Evolutionary conservation across 2,113 vertebrate species (phyloP), one percentile per base, ranked within the genome.

Genomic region (Sinocyclocheilus maitianheensis): DNA sequence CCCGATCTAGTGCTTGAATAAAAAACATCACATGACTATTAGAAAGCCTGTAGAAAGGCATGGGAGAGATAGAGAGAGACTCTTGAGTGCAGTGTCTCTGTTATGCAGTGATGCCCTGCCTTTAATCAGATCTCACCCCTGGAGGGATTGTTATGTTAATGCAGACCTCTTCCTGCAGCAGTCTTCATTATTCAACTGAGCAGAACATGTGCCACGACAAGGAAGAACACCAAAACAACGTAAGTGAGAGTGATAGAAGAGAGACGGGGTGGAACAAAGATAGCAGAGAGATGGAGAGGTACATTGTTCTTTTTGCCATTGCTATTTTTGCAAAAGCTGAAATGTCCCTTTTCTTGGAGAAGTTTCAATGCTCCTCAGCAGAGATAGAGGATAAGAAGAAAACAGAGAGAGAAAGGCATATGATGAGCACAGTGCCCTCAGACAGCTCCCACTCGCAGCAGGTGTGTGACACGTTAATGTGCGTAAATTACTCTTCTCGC

Each of bases 61-160:
- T 22, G 34, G 34, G 9, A 46, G 43, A 43, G 43, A 43, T 9
- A 43, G 43, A 34, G 30, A 0, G 67, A 71, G 67, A 3, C 67
- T 71, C 67, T 37, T 8, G 14, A 71, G 8, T 40, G 34, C 0
- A 43, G 48, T 14, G 72, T 75, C 40, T 75, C 5, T 78, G 30
- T 40, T 40, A 79, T 9, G 18, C 18, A 37, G 53, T 10, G 53
- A 80, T 63, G 77, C 55, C 37, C 77, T 80, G 24, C 55, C 20
- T 63, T 62, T 62, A 80, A 43, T 80, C 55, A 62, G 77, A 78
- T 78, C 53, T 60, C 34, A 7, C 24, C 55, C 7, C 77, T 43
- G 22, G 58, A 80, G 55, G 10, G 3, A 43, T 80, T 72, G 26
- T 40, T 34, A 20, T 80, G 34, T 63, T 62, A 62, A 80, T 62